Base-by-base conservation (phyloP, 1,140 invertebrate genomes). In the Limonius californicus region DNA sequence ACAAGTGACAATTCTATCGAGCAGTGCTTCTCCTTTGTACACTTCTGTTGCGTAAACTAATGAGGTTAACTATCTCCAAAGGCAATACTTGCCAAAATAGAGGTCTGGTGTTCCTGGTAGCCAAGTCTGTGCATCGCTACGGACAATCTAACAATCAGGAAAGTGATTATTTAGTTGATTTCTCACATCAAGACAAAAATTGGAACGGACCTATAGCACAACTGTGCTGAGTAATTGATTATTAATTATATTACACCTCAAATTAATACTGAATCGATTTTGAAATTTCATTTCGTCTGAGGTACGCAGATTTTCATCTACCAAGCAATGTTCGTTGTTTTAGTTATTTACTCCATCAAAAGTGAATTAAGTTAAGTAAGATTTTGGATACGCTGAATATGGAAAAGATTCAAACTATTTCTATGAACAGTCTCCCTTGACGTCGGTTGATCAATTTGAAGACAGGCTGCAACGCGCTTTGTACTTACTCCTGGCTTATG, bases 51-150 rank as follows among this genome's bases (percentile, higher is more conserved):
- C 27, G 27, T 32, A 32, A 4, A 32, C 27, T 32, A 32, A 32
- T 6, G 27, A 32, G 4, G 4, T 32, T 11, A 32, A 32, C 27
- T 11, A 32, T 11, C 27, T n/a, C 16, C 57, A 20, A n/a, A 59
- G 18, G 30, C 45, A 78, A 71, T 74, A 78, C 66, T 79, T 76
- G 32, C 74, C 53, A 23, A 69, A 67, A 54, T 70, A 77, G 53
- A 78, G 64, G 62, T 79, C 77, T 1, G 76, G 77, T 21, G 71
- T 78, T 32, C 72, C 58, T 55, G 76, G 59, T 58, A 72, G 77
- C 77, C 76, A 79, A 32, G 15, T 12, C 57, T 76, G 67, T 45
- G 71, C 69, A 60, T 71, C 73, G 56, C 65, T 64, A 32, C 75
- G 68, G 43, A 76, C 73, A 69, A 79, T 76, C 74, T 72, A 79